A percentile compares a stretch with the other conserved stretches of the same genome.
These are phyloP conservation scores for Kryphioiulus occultus DNA, from an alignment of 2,888 invertebrate genomes.

Conservation along the genomic window DNA sequence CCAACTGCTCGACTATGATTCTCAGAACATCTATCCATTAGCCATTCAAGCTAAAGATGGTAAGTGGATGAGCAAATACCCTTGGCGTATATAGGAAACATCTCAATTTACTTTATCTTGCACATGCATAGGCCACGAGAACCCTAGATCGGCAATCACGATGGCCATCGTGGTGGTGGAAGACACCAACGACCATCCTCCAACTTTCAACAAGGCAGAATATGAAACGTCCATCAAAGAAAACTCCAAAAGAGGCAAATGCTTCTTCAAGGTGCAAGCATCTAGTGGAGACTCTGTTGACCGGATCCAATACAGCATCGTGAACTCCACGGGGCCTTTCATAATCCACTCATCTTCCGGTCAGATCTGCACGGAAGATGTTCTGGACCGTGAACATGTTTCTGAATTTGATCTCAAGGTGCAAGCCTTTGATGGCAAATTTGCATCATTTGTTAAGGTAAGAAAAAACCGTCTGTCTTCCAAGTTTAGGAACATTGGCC, in stretches of 20 bases:
- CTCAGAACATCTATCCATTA: constrained; percentile 57
- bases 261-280: constrained; percentile 58
- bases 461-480: too few species aligned
- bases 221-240: constrained; percentile 83
- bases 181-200: constrained; percentile 88
- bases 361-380: constrained; percentile 53
- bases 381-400: constrained; percentile 53
- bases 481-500: too few species aligned
- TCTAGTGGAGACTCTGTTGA: constrained; percentile 58
- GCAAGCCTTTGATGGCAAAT: constrained; percentile 53
- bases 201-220: constrained; percentile 73
- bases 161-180: constrained; percentile 76
- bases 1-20: constrained; percentile 57
- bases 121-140: constrained; percentile 48
- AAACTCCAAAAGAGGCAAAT: constrained; percentile 68
- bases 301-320: constrained; percentile 56
- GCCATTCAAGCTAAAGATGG: constrained; percentile 58
- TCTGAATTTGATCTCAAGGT: constrained; percentile 53
- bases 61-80: constrained; percentile 53
- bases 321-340: constrained; percentile 52
- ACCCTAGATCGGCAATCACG: constrained; percentile 52
- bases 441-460: constrained; percentile 53
- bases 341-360: constrained; percentile 54
- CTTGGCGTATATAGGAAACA: too few species aligned
- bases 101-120: neutral